Conservation (phyloP, 2,113 vertebrate species). For the Phaetusa simplex region DNA sequence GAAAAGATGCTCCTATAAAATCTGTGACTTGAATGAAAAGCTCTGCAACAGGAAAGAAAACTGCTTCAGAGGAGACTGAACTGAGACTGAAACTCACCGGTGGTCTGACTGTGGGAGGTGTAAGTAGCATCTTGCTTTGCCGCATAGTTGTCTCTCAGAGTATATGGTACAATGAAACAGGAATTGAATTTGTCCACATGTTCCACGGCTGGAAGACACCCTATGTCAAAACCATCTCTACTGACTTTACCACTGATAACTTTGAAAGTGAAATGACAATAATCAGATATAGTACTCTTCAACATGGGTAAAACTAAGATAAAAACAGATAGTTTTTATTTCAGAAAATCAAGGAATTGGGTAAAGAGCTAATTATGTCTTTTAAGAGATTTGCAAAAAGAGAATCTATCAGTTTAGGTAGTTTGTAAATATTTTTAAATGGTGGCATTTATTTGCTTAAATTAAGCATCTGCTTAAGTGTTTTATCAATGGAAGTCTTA, state of each 20-base stretch:
- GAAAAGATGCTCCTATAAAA: background rate
- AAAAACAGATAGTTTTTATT: background rate
- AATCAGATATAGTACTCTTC: background rate
- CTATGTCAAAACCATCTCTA: background rate
- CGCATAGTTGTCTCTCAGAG: background rate
- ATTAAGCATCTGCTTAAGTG: background rate
- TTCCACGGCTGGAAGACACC: background rate
- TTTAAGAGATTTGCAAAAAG: background rate
- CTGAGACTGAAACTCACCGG: background rate
- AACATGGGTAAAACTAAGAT: background rate
- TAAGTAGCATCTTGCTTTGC: background rate
- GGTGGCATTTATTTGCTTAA: background rate
- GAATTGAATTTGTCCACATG: background rate
- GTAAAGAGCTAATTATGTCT: background rate
- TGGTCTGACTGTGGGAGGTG: background rate
- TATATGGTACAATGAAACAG: background rate
- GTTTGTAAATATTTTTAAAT: background rate
- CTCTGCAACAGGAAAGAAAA: background rate
- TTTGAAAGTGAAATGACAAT: background rate
- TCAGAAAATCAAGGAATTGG: background rate
- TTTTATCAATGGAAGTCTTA: background rate
- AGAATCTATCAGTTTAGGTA: background rate
- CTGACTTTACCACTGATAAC: background rate
- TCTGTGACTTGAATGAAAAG: background rate
- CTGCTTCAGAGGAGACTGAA: background rate